Base-by-base conservation (phyloP, 2,888 invertebrate species). In the Alentia gelatinosa region DNA sequence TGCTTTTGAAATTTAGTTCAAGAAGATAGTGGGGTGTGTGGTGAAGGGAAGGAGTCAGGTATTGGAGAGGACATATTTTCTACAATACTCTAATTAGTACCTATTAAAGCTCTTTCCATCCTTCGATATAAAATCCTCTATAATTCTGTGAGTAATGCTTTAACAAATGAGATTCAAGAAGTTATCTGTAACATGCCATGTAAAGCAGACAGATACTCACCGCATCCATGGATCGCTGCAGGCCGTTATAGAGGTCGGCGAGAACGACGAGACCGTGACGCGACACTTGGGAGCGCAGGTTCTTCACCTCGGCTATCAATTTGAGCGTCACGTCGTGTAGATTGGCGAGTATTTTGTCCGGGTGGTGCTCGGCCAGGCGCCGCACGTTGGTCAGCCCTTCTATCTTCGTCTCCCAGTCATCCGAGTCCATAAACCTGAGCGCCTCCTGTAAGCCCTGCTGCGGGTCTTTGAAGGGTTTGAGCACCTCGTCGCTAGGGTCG, bases 201-300 rank as follows among this genome's bases (percentile, higher is more conserved):
- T n/a, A n/a, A n/a, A n/a, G n/a, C n/a, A n/a, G n/a, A n/a, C n/a
- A n/a, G n/a, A n/a, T n/a, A 96, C 97, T 96, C 96, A 97, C 97
- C 93, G 97, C 95, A 95, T 98, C 97, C 95, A 97, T 96, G 91
- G 94, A 94, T 92, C 95, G 96, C 92, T 96, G 96, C 88, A 97
- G 94, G 91, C 94, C 93, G 37, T 97, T 96, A 95, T 98, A 99
- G 93, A 99, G 96, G 92, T 98, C 98, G 0, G 97, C 97, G 74
- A 98, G 97, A 9, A 98, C 97, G 92, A 97, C 97, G 94, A 99
- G 98, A 26, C 99, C 98, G 3, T 98, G 97, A 86, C 99, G 97
- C 0, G 99, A 98, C 26, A 96, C 96, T 95, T 99, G 98, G 0
- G 99, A 99, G 37, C 99, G 97, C 92, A 99, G 97, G 96, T 98